Percentiles rank a stretch among this genome's conserved stretches.
Evolutionary conservation across 2,888 invertebrate genomes (phyloP).

Genomic region (Caenorhabditis sulstoni): DNA sequence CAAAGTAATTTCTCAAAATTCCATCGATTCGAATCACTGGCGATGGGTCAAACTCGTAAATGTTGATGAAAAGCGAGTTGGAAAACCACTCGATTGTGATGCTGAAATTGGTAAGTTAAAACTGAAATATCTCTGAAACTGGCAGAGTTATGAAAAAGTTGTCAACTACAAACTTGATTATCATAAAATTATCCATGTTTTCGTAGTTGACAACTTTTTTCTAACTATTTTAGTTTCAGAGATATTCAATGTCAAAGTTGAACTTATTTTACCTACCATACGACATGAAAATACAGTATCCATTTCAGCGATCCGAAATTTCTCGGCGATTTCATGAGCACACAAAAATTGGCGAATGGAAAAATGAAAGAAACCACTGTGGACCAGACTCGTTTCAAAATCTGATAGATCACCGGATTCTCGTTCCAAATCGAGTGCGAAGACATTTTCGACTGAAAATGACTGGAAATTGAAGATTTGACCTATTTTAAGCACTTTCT

Average conservation of each 20-base stretch:
- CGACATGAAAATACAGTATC: conserved; percentile 24
- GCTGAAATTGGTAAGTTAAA: too few species aligned
- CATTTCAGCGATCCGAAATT: conserved; percentile 25
- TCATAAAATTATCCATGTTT: too few species aligned
- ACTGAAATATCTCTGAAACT: not conserved
- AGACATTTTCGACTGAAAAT: not conserved
- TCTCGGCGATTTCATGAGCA: conserved; percentile 23
- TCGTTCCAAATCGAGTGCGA: conserved; percentile 52
- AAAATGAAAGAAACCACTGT: conserved; percentile 3
- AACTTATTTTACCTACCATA: conserved; percentile 16
- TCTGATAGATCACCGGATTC: conserved; percentile 22
- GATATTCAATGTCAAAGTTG: too few species aligned
- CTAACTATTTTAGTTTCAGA: too few species aligned
- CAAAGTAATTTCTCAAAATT: conserved; percentile 6
- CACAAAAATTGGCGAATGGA: conserved; percentile 36
- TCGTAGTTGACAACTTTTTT: too few species aligned
- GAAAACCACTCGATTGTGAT: conserved; percentile 33
- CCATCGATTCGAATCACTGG: conserved; percentile 28
- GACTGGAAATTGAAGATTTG: too few species aligned
- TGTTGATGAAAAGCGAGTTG: conserved; percentile 18
- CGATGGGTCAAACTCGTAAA: conserved; percentile 29
- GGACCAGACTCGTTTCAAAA: conserved; percentile 24
- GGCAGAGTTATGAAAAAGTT: too few species aligned
- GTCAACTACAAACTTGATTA: too few species aligned
- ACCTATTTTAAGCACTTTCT: too few species aligned